Evolutionary conservation across 2,888 invertebrate species (phyloP).

Genomic region (Eristalis arbustorum): DNA sequence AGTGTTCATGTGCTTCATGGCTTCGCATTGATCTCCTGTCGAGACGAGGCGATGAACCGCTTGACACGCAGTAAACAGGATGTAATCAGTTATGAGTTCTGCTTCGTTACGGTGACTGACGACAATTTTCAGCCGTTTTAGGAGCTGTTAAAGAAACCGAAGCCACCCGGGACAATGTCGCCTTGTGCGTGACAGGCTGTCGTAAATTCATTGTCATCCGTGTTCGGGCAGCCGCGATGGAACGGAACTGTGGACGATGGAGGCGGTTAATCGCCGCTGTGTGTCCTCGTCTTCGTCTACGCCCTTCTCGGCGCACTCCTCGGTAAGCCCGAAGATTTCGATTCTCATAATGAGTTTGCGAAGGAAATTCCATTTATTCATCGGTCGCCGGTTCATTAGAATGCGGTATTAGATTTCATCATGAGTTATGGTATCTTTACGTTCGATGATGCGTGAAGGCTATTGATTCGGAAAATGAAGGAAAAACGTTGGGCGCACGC

Average conservation of each 20-base stretch:
- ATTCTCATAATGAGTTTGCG: constrained; percentile 11
- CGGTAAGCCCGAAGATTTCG: not conserved
- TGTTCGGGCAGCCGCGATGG: not conserved
- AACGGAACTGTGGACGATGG: not conserved
- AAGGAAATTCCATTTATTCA: constrained; percentile 21
- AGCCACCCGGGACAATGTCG: constrained; percentile 30
- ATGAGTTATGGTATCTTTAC: constrained; percentile 37
- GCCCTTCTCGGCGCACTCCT: not conserved
- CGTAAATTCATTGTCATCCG: constrained; percentile 35
- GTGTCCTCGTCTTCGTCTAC: not conserved
- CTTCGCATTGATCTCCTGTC: not conserved
- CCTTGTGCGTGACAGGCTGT: constrained; percentile 56
- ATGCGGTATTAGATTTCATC: constrained; percentile 22
- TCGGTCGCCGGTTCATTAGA: constrained; percentile 41
- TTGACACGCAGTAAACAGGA: constrained; percentile 46
- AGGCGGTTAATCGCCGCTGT: constrained; percentile 16
- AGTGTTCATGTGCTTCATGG: not conserved
- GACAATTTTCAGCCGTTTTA: constrained; percentile 11
- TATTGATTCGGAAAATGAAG: constrained; percentile 8
- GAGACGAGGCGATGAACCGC: constrained; percentile 42
- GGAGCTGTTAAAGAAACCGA: constrained; percentile 21
- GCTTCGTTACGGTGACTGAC: not conserved
- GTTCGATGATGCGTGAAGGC: constrained; percentile 40
- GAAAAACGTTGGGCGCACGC: not conserved
- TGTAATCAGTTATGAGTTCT: constrained; percentile 50